Percentiles rank a stretch among this genome's conserved stretches.
Conservation (phyloP, 2,888 invertebrate species). For the Chrysolina haemoptera region DNA sequence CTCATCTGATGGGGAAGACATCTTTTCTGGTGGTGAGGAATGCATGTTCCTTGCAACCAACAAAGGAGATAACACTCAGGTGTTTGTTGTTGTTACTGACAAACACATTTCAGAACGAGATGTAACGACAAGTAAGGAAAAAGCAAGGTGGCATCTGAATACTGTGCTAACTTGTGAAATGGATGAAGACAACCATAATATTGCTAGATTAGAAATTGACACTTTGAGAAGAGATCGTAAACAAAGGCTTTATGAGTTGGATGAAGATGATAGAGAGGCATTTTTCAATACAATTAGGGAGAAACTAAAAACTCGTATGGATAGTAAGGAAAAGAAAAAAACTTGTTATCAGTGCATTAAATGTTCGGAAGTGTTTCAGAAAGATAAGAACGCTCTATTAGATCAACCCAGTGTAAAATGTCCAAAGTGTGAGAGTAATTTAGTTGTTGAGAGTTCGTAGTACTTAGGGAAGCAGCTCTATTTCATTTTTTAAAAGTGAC, state of each 20-base stretch:
- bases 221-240: slow-evolving; percentile 74
- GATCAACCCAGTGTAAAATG: slow-evolving; percentile 66
- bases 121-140: slow-evolving; percentile 62
- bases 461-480: neutral
- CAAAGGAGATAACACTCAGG: slow-evolving; percentile 61
- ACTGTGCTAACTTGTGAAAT: slow-evolving; percentile 71
- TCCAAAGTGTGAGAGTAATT: slow-evolving; percentile 74
- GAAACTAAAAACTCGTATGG: slow-evolving; percentile 55
- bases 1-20: slow-evolving; percentile 58
- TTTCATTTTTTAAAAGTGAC: neutral
- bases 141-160: slow-evolving; percentile 71
- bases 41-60: slow-evolving; percentile 63
- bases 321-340: slow-evolving; percentile 68
- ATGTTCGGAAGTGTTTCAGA: slow-evolving; percentile 76
- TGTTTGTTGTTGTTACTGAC: slow-evolving; percentile 66
- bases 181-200: slow-evolving; percentile 61
- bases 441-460: slow-evolving; percentile 70
- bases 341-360: slow-evolving; percentile 75
- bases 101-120: slow-evolving; percentile 66
- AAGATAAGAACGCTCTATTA: slow-evolving; percentile 60
- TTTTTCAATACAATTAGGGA: slow-evolving; percentile 59
- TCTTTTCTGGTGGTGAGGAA: slow-evolving; percentile 64
- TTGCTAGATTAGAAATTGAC: slow-evolving; percentile 75
- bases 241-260: slow-evolving; percentile 74
- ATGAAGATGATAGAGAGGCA: slow-evolving; percentile 72